A percentile compares a stretch with the other conserved stretches of the same genome.
phyloP scores from a whole-genome alignment of 1,140 invertebrate species.

The Drosophila nebulosa region DNA sequence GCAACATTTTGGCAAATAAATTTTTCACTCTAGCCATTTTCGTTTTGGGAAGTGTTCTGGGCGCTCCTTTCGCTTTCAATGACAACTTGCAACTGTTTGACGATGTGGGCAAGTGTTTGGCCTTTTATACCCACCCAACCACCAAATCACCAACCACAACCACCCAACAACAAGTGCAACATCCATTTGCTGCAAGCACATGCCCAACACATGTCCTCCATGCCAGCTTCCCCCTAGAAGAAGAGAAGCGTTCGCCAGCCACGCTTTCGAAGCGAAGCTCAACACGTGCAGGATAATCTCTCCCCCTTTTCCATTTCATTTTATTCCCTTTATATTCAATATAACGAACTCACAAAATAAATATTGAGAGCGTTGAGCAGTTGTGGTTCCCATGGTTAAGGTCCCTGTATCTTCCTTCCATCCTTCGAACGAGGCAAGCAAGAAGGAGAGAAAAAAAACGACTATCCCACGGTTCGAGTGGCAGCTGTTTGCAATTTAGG shows the following conservation, averaged over 20 bases:
- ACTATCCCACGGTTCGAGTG: constrained; percentile 78
- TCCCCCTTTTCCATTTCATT: constrained; percentile 21
- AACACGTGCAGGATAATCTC: constrained; percentile 75
- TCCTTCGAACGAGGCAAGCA: constrained; percentile 30
- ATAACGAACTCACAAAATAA: constrained; percentile 66
- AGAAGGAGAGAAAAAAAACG: constrained; percentile 65
- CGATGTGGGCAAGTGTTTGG: constrained; percentile 41
- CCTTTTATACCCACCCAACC: constrained; percentile 40
- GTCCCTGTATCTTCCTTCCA: constrained; percentile 49
- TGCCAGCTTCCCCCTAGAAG: background rate
- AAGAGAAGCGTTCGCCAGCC: constrained; percentile 54
- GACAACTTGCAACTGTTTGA: constrained; percentile 50
- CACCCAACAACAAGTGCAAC: constrained; percentile 66
- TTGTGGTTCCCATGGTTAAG: constrained; percentile 81
- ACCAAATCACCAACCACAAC: constrained; percentile 27
- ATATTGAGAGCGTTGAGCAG: constrained; percentile 79
- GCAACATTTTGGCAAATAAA: constrained; percentile 65
- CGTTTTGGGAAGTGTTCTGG: background rate
- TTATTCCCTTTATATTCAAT: constrained; percentile 53
- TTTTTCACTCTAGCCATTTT: constrained; percentile 66
- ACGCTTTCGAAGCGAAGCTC: constrained; percentile 72
- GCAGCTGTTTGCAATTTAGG: constrained; percentile 80
- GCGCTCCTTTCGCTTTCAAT: constrained; percentile 40
- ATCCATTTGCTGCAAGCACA: constrained; percentile 33
- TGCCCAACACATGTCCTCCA: constrained; percentile 56